Conservation (phyloP, 2,797 vertebrate genomes). For the Scyliorhinus canicula region DNA sequence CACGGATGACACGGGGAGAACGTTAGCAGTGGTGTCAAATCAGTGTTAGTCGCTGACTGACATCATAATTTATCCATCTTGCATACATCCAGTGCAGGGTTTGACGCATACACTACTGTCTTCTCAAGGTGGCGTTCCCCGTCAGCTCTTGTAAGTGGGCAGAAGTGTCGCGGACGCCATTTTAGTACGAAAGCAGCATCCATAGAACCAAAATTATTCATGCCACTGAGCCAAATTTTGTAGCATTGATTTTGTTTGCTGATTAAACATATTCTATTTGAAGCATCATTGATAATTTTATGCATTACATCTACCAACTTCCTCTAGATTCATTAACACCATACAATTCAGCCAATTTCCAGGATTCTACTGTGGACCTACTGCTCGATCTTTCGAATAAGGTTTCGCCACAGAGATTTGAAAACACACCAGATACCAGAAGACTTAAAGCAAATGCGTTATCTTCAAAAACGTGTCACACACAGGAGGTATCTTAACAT, state of each 20-base stretch:
- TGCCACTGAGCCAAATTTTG: too few species aligned
- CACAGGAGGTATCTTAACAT: constrained; percentile 1
- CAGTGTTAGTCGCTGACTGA: too few species aligned
- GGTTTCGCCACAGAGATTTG: neutral
- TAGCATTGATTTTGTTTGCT: neutral
- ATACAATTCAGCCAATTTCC: constrained; percentile 63
- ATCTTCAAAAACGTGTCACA: neutral
- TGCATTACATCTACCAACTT: constrained; percentile 46
- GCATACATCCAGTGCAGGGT: too few species aligned
- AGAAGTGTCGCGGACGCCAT: too few species aligned
- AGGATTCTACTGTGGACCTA: constrained; percentile 59
- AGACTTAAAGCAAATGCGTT: neutral
- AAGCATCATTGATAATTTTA: neutral
- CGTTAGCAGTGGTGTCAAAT: too few species aligned
- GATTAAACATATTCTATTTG: neutral
- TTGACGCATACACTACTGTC: too few species aligned
- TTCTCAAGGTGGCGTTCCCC: too few species aligned
- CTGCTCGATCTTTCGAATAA: neutral
- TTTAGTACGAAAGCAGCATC: too few species aligned
- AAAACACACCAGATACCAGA: neutral
- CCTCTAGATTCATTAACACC: constrained; percentile 62
- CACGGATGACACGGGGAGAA: too few species aligned
- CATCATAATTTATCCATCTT: too few species aligned
- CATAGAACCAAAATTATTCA: too few species aligned
- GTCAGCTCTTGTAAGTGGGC: too few species aligned